These are phyloP conservation scores for Dendrocincla fuliginosa DNA, from an alignment of 2,797 vertebrate species.

Conservation along the genomic window DNA sequence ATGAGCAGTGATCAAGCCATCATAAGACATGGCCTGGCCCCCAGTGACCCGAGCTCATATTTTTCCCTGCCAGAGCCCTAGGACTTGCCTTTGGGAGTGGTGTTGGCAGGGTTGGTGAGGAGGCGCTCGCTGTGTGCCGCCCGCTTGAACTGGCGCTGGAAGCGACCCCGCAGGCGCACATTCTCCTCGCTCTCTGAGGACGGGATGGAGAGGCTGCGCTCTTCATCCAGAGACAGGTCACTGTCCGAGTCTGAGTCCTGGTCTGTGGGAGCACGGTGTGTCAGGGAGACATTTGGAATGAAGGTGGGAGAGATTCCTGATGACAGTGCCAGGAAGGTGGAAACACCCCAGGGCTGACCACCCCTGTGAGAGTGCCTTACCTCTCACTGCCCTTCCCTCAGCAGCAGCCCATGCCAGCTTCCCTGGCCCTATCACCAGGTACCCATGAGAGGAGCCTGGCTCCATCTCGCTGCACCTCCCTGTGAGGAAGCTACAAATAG, in stretches of 20 bases:
- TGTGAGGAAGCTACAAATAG: neutral
- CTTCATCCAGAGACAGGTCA: conserved; percentile 95
- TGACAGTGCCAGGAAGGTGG: neutral
- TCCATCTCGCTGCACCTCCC: neutral
- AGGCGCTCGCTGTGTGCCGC: conserved; percentile 91
- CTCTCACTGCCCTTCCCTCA: neutral
- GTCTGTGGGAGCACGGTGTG: conserved; percentile 69
- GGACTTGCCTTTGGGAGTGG: conserved; percentile 88
- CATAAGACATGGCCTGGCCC: rapidly evolving
- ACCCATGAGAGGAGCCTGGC: neutral
- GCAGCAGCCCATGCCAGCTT: neutral
- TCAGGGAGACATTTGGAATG: neutral
- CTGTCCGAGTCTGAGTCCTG: conserved; percentile 96
- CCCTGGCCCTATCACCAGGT: neutral
- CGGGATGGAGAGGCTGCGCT: conserved; percentile 93
- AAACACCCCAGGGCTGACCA: neutral
- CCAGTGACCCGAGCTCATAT: neutral
- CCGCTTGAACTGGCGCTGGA: conserved; percentile 90
- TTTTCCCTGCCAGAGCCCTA: neutral
- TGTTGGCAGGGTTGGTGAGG: conserved; percentile 88
- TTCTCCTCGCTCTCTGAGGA: conserved; percentile 98
- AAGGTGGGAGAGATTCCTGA: neutral
- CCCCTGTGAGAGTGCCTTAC: rapidly evolving
- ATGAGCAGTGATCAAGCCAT: neutral
- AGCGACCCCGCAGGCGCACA: conserved; percentile 89